Percentiles rank a stretch among this genome's conserved stretches.
phyloP scores from a whole-genome alignment of 2,888 invertebrate species.

The Meiosimyza decipiens region DNA sequence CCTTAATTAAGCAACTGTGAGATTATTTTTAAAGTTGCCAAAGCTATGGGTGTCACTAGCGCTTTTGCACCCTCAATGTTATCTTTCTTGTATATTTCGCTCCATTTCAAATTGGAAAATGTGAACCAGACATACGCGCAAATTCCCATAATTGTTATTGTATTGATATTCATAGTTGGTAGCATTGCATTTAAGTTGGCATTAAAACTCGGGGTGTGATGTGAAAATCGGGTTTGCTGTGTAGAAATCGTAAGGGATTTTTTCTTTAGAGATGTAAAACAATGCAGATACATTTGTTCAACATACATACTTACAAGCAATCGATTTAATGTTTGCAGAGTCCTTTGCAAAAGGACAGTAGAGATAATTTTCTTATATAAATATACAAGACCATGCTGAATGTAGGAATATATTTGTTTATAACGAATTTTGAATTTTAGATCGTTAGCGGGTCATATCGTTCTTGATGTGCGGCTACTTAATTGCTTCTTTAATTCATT shows the following conservation, averaged over 20 bases:
- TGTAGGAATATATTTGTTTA: no score
- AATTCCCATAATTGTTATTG: conserved; percentile 53
- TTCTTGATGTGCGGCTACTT: no score
- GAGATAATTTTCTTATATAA: no score
- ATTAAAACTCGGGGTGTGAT: background rate
- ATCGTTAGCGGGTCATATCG: no score
- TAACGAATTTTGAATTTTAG: no score
- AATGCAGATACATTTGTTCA: conserved; percentile 21
- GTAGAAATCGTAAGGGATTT: no score
- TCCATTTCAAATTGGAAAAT: background rate
- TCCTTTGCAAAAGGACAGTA: background rate
- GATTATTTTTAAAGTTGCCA: no score
- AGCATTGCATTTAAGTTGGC: conserved; percentile 2
- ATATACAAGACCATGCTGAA: no score
- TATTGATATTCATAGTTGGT: conserved; percentile 20
- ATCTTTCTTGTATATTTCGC: no score
- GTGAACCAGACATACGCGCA: conserved; percentile 45
- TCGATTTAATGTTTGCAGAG: conserved; percentile 2
- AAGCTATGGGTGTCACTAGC: background rate
- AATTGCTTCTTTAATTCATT: no score
- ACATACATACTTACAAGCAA: conserved; percentile 1
- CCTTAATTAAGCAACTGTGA: no score
- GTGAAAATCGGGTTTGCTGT: background rate
- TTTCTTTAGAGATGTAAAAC: background rate
- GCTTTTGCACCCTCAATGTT: background rate